Conservation (phyloP, 2,113 vertebrate species). For the Daboia siamensis region DNA sequence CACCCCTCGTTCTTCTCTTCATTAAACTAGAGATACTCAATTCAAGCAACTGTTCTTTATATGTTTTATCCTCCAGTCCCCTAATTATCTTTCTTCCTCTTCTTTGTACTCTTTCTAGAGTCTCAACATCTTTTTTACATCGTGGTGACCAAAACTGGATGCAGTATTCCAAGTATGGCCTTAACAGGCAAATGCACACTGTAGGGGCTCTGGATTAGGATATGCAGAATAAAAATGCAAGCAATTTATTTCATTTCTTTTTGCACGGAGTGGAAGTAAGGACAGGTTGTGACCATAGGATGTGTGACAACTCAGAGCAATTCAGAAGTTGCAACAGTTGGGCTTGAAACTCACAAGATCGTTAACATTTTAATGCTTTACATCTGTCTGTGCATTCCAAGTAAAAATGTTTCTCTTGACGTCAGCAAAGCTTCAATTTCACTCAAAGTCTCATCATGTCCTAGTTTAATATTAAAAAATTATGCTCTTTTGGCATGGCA, state of each 20-base stretch:
- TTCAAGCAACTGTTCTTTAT: too few species aligned
- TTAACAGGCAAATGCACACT: not conserved
- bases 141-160: too few species aligned
- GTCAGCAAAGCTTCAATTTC: conserved; percentile 5
- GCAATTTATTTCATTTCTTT: not conserved
- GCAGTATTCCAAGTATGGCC: too few species aligned
- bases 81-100: too few species aligned
- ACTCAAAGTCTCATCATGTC: conserved; percentile 4
- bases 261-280: not conserved
- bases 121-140: too few species aligned
- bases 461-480: not conserved
- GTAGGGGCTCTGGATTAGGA: not conserved
- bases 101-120: too few species aligned
- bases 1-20: too few species aligned
- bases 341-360: not conserved
- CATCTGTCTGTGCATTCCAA: not conserved
- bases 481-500: not conserved
- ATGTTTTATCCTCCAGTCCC: too few species aligned
- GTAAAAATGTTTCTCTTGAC: not conserved
- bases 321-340: not conserved
- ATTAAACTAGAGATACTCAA: too few species aligned
- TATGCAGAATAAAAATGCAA: not conserved
- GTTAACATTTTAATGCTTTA: not conserved
- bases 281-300: not conserved
- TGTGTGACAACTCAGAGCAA: not conserved